A percentile compares a stretch with the other conserved stretches of the same genome.
phyloP scores from a whole-genome alignment of 2,113 vertebrate genomes.

The Edolisoma coerulescens region DNA sequence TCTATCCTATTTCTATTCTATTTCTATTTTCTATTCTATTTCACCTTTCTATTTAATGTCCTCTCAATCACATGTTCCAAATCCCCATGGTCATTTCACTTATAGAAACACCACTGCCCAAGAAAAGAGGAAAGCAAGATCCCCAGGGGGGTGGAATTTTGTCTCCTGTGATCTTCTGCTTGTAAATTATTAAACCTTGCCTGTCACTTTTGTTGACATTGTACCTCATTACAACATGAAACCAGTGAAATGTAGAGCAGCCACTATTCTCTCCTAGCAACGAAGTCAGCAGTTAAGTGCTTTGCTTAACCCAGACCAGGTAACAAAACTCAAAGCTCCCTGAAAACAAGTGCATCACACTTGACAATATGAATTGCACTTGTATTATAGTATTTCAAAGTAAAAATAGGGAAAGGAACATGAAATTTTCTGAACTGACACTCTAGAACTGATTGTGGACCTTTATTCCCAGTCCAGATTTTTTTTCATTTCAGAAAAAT shows the following conservation, averaged over 20 bases:
- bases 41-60: not conserved
- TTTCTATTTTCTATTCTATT: too few relatives aligned
- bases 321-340: not conserved
- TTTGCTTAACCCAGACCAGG: not conserved
- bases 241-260: not conserved
- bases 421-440: not conserved
- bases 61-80: not conserved
- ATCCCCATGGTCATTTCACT: not conserved
- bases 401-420: not conserved
- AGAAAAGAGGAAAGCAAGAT: not conserved
- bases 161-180: not conserved
- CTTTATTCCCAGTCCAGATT: not conserved
- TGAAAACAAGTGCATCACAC: not conserved
- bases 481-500: not conserved
- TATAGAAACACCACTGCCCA: not conserved
- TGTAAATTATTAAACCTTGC: not conserved
- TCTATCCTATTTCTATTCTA: too few relatives aligned
- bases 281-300: not conserved
- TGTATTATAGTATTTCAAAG: not conserved
- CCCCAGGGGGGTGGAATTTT: not conserved
- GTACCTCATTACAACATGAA: not conserved
- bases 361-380: not conserved
- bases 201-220: not conserved
- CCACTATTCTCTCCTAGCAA: not conserved
- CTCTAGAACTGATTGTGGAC: not conserved